phyloP scores from a whole-genome alignment of 2,888 invertebrate species.

The Trachelus tabidus region DNA sequence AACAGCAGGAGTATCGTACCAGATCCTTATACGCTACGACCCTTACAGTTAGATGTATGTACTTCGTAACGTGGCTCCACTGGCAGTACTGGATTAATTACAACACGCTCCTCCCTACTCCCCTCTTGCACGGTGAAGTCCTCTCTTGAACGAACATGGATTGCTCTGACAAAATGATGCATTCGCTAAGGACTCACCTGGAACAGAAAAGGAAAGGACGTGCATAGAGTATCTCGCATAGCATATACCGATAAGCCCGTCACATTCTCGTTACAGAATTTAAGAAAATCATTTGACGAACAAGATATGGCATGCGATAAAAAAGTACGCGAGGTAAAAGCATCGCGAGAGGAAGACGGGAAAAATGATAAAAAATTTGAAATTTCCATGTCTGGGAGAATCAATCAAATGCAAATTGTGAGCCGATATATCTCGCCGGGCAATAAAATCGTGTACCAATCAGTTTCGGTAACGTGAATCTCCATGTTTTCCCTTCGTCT shows the following conservation, averaged over 20 bases:
- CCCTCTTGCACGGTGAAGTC: slow-evolving; percentile 4
- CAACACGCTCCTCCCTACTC: not conserved
- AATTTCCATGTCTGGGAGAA: slow-evolving; percentile 27
- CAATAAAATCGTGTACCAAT: slow-evolving; percentile 58
- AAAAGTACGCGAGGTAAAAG: no score
- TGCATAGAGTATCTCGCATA: not conserved
- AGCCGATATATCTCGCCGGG: slow-evolving; percentile 31
- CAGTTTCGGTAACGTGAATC: slow-evolving; percentile 34
- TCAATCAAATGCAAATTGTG: slow-evolving; percentile 34
- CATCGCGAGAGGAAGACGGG: no score
- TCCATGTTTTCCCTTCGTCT: not conserved
- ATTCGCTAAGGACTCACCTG: slow-evolving; percentile 33
- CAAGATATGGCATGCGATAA: no score
- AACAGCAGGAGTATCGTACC: no score
- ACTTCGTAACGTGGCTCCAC: no score
- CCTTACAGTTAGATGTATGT: no score
- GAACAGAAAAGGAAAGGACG: slow-evolving; percentile 23
- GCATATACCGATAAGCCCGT: not conserved
- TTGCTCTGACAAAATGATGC: slow-evolving; percentile 32
- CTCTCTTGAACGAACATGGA: slow-evolving; percentile 5
- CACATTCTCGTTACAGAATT: not conserved
- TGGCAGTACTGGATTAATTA: no score
- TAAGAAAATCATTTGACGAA: no score
- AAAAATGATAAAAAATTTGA: slow-evolving; percentile 10
- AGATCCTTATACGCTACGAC: no score